Base-by-base conservation (phyloP, 2,797 vertebrate genomes). In the Danio albolineatus region DNA sequence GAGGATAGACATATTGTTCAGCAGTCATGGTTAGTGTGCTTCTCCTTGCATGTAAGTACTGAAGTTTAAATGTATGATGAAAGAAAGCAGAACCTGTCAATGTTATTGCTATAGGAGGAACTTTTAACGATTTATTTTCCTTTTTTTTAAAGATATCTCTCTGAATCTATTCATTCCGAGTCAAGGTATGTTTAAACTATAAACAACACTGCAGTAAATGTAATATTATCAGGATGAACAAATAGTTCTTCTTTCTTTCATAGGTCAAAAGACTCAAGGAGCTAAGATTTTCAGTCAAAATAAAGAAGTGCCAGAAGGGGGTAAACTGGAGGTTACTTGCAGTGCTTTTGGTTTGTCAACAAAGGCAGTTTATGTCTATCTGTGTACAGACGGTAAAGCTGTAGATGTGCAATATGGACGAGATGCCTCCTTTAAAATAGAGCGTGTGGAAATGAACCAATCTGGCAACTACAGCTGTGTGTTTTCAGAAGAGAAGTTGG, bases 41-140 rank as follows among this genome's bases (percentile, higher is more conserved):
- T 67, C 74, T 76, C 14, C 14, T 76, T 44, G 21, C 21, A 4
- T 66, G 74, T 76, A 67, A 76, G 74, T 76, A 76, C 4, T 67
- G 8, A 53, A 64, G 62, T 49, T 0, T n/a, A 7, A 19, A 65
- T 43, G 10, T 38, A 69, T 48, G 41, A 10, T 56, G 17, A 10
- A 36, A n/a, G n/a, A n/a, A n/a, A 28, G 1, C 28, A 1, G 28
- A 28, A 1, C 28, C 17, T 10, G 38, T 38, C 41, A 46, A 38
- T 8, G 48, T 5, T 1, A 38, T 13, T 54, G 13, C 2, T 65
- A 13, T 16, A 44, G 46, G 10, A 56, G 44, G 12, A 5, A 38
- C 39, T 5, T 21, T 21, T 10, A 19, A 28, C 28, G 28, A 28
- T 28, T 13, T 43, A 7, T 56, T 9, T 13, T 36, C 17, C 38